Base-by-base conservation (phyloP, 2,113 vertebrate species). In the Melanotaenia duboulayi region DNA sequence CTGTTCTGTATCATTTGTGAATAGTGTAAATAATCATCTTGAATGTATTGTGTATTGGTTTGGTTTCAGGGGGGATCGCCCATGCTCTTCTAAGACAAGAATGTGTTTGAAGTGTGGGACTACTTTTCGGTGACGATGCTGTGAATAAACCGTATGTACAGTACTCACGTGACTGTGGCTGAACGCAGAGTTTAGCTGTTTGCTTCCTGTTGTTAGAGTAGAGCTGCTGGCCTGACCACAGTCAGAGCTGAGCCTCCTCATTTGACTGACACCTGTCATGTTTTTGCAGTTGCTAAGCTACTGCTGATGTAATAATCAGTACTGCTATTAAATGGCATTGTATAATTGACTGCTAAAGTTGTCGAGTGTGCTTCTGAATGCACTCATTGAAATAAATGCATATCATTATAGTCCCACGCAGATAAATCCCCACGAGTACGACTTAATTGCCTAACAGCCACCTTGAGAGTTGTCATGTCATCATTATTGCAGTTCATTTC, bases 241-340 rank as follows among this genome's bases (percentile, higher is more conserved):
- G 86, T 70, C 72, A 62, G 61, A 82, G 76, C 79, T 90, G 85
- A 91, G 86, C 76, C 65, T 81, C 84, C 77, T 90, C 76, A 85
- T 87, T 85, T 88, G 85, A 90, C 85, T 84, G 84, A 90, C 86
- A 87, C 86, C 89, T 91, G 88, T 84, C 62, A 81, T 82, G 69
- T 81, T 87, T 85, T 72, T 86, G 82, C 85, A 91, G 90, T 89
- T 85, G 76, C 84, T 87, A 86, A 85, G 82, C 86, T 67, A 90
- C 89, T 79, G 85, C 87, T 92, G 85, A 87, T 87, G 87, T 89
- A 84, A 89, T 88, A 84, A 81, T 80, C 85, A 88, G 88, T 89
- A 91, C 86, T 90, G 90, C 90, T 92, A 92, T 90, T 92, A 92
- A 92, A 92, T 87, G 88, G 88, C 90, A 91, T 87, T 87, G 86